Conservation (phyloP, 2,888 invertebrate species). For the Lampropteryx suffumata region DNA sequence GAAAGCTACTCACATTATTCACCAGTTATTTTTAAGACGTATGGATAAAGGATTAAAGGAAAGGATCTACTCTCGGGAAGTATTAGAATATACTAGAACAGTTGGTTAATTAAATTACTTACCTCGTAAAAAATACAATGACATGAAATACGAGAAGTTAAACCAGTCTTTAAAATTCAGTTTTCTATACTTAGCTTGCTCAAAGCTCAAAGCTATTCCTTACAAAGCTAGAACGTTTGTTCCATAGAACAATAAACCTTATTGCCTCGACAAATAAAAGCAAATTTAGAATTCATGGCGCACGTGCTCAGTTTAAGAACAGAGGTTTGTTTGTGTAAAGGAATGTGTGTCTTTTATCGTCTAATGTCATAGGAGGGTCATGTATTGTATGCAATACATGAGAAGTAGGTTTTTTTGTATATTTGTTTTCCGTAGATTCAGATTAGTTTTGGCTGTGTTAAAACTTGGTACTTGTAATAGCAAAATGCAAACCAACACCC, state of each 20-base stretch:
- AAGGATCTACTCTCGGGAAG: no score
- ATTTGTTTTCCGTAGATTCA: no score
- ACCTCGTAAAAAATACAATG: no score
- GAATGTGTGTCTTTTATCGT: constrained; percentile 14
- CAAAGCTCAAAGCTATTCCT: constrained; percentile 1
- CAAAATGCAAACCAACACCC: no score
- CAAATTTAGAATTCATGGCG: constrained; percentile 18
- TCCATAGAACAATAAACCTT: constrained; percentile 23
- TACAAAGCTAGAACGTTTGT: constrained; percentile 12
- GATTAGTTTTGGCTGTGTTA: no score
- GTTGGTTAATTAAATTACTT: no score
- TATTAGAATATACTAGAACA: no score
- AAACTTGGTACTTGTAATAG: no score
- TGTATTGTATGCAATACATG: constrained; percentile 2
- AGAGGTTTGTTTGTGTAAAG: constrained; percentile 15
- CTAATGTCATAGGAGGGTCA: constrained; percentile 6
- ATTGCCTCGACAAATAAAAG: constrained; percentile 18
- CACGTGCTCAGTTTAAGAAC: constrained; percentile 15
- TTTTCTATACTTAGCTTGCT: constrained; percentile 8
- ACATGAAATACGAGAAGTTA: no score
- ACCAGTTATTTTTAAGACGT: no score
- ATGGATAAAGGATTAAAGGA: no score
- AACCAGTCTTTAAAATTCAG: not conserved
- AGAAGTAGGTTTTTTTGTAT: not conserved
- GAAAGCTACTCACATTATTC: no score